A percentile compares a stretch with the other conserved stretches of the same genome.
These are phyloP conservation scores for Chinchilla lanigera DNA, from an alignment of 2,113 vertebrate genomes.

Conservation along the genomic window DNA sequence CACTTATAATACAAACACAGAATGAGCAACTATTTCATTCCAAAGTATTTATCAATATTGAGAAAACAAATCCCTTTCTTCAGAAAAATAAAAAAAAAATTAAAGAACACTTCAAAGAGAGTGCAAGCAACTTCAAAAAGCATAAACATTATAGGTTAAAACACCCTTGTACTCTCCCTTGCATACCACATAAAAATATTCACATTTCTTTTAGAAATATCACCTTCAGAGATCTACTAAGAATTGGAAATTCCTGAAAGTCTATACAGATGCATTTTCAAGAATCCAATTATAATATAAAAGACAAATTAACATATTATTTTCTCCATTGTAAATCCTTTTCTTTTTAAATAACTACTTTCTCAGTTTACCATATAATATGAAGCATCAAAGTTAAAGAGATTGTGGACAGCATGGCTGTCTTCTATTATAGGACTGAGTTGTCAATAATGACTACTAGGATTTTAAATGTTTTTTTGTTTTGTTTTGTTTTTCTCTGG, in stretches of 20 bases:
- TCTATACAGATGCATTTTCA: neutral
- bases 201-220: neutral
- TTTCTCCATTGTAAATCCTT: neutral
- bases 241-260: neutral
- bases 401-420: neutral
- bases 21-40: neutral
- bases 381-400: neutral
- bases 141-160: neutral
- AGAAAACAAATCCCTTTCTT: neutral
- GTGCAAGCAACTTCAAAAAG: too few species aligned
- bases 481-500: too few species aligned
- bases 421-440: neutral
- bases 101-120: neutral
- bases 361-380: neutral
- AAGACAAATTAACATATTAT: neutral
- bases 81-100: neutral
- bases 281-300: neutral
- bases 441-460: neutral
- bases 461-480: neutral
- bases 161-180: fast-evolving
- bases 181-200: neutral
- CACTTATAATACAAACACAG: neutral
- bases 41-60: neutral
- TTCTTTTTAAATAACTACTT: neutral
- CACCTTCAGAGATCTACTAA: neutral